Evolutionary conservation across 2,113 vertebrate genomes (phyloP).

Genomic region (Myxocyprinus asiaticus): DNA sequence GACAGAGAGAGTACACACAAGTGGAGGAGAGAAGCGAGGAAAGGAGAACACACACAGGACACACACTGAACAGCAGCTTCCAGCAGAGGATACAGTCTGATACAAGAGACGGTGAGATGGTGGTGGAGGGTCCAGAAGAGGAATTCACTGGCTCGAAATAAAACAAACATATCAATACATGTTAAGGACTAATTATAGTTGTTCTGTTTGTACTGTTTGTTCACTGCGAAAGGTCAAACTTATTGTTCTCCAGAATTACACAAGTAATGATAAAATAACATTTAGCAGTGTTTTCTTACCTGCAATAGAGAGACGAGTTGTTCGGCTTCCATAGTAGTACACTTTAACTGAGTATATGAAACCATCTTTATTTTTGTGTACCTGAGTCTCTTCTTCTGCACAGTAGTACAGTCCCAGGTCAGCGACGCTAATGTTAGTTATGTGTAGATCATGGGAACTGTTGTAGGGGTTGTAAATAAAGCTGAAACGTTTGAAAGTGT

Average conservation of each 20-base stretch:
- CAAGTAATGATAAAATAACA: too few relatives aligned
- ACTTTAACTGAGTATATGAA: too few relatives aligned
- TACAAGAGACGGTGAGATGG: background rate
- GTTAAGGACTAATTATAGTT: background rate
- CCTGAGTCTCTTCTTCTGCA: background rate
- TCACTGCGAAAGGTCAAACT: too few relatives aligned
- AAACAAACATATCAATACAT: background rate
- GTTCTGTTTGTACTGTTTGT: background rate
- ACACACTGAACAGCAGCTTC: conserved; percentile 26
- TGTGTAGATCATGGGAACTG: conserved; percentile 22
- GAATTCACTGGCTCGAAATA: background rate
- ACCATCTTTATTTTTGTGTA: background rate
- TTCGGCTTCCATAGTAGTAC: conserved; percentile 19
- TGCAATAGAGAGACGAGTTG: background rate
- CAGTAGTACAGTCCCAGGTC: conserved; percentile 56
- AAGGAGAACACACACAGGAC: conserved; percentile 26
- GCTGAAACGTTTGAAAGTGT: background rate
- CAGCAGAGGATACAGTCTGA: conserved; percentile 9
- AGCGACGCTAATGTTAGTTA: conserved; percentile 48
- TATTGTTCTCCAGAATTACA: too few relatives aligned
- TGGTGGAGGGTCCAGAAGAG: background rate
- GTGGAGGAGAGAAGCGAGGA: background rate
- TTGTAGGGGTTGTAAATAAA: background rate
- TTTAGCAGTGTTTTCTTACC: background rate
- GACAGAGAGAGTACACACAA: background rate